phyloP scores from a whole-genome alignment of 2,797 vertebrate genomes.

The Salmo trutta region DNA sequence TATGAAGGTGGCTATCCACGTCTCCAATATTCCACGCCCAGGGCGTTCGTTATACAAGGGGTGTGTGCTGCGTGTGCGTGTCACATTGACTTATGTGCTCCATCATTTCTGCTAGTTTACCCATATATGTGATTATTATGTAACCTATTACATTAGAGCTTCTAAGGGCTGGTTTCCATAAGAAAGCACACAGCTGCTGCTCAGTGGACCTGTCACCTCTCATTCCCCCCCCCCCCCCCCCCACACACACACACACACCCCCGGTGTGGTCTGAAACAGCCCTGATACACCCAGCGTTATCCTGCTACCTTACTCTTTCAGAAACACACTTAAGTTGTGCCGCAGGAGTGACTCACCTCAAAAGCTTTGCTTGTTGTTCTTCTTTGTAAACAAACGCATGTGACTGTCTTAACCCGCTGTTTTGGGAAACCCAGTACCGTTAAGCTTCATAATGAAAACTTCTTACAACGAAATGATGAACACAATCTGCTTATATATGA shows the following conservation, averaged over 20 bases:
- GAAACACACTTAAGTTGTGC: too few species aligned
- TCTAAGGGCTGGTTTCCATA: not conserved
- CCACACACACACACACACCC: not conserved
- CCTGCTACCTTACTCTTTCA: not conserved
- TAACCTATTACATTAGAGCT: not conserved
- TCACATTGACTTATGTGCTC: constrained; percentile 1
- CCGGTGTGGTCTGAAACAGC: not conserved
- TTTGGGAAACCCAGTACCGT: too few species aligned
- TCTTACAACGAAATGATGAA: too few species aligned
- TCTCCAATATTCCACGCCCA: not conserved
- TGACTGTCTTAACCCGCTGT: too few species aligned
- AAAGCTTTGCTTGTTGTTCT: too few species aligned
- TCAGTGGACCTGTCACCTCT: not conserved
- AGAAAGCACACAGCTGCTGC: not conserved
- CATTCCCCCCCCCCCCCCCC: not conserved
- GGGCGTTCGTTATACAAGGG: not conserved
- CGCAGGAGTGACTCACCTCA: too few species aligned
- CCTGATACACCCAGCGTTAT: not conserved
- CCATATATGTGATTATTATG: not conserved
- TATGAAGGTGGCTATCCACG: constrained; percentile 34
- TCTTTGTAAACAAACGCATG: too few species aligned
- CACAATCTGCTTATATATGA: too few species aligned
- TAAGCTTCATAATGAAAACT: too few species aligned
- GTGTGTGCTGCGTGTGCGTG: constrained; percentile 1
- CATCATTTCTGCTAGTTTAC: not conserved